phyloP scores from a whole-genome alignment of 2,888 invertebrate genomes.

The Nomada ferruginata region DNA sequence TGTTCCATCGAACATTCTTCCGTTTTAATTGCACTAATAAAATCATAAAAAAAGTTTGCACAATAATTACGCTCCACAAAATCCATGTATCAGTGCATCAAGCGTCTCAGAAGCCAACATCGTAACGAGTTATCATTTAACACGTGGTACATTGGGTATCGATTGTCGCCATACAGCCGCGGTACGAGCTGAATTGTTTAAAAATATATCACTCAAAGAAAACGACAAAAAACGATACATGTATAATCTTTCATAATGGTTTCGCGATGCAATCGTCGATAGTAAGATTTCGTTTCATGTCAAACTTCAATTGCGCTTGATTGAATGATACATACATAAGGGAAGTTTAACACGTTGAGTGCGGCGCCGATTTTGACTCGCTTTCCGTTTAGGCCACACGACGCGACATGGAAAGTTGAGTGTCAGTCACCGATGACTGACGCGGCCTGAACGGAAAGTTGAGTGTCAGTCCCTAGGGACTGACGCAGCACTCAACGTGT shows the following conservation, averaged over 20 bases:
- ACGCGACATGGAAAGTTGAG: too few species aligned
- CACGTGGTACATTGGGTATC: slow-evolving; percentile 1
- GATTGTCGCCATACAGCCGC: slow-evolving; percentile 34
- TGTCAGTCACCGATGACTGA: too few species aligned
- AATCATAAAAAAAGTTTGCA: neutral
- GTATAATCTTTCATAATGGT: neutral
- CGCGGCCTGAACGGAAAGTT: too few species aligned
- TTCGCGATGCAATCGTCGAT: neutral
- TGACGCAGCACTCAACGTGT: too few species aligned
- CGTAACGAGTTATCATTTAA: neutral
- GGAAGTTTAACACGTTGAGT: neutral
- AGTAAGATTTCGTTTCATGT: neutral
- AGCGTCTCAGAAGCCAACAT: slow-evolving; percentile 3
- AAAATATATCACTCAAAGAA: neutral
- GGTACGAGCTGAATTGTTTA: neutral
- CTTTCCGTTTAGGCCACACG: too few species aligned
- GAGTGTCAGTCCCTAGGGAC: too few species aligned
- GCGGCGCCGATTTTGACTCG: too few species aligned
- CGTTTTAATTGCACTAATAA: neutral
- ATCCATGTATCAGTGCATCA: slow-evolving; percentile 35
- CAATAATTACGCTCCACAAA: neutral
- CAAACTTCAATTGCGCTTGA: slow-evolving; percentile 25
- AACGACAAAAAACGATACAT: neutral
- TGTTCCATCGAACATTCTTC: neutral
- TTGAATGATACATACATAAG: slow-evolving; percentile 29